Base-by-base conservation (phyloP, 2,113 vertebrate genomes). In the Typhlomys cinereus region DNA sequence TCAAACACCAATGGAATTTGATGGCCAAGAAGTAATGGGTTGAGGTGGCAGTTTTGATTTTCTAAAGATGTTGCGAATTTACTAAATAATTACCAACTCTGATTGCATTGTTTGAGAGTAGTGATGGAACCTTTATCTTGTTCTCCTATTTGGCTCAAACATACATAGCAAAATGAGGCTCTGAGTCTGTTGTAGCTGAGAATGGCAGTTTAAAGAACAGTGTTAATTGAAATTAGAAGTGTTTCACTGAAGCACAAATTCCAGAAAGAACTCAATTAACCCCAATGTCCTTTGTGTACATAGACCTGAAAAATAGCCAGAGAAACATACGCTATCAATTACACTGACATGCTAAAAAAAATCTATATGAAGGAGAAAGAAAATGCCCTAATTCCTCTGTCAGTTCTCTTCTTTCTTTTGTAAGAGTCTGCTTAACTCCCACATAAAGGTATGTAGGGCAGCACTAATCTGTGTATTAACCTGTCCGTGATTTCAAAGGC, bases 311-410 rank as follows among this genome's bases (percentile, higher is more conserved):
- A 93, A 94, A 74, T 93, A 66, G 46, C 81, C 93, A 73, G 62
- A 81, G 62, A 34, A 85, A 41, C 48, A 66, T 73, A 75, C 10
- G 4, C 76, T 89, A 95, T 96, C 83, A 89, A 82, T 96, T 94
- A 92, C 50, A 70, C 89, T 80, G 95, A 88, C 87, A 93, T 44
- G 6, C 57, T 82, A 84, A 80, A 14, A 89, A 92, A 88, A 89
- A 54, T 44, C 76, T 8, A 34, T 83, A 41, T 36, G 39, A 34
- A 80, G 89, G 59, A 92, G 87, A 94, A 95, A 92, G 87, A 94
- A 84, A 91, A 96, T 71, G 90, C 78, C 74, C 94, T 78, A 96
- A 95, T 95, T 94, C 91, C 69, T 95, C 85, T 93, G 92, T 95
- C 95, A 93, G 83, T 17, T 95, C 90, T 94, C 75, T 54, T 75